Evolutionary conservation across 2,888 invertebrate species (phyloP).

Genomic region (Deilephila porcellus): DNA sequence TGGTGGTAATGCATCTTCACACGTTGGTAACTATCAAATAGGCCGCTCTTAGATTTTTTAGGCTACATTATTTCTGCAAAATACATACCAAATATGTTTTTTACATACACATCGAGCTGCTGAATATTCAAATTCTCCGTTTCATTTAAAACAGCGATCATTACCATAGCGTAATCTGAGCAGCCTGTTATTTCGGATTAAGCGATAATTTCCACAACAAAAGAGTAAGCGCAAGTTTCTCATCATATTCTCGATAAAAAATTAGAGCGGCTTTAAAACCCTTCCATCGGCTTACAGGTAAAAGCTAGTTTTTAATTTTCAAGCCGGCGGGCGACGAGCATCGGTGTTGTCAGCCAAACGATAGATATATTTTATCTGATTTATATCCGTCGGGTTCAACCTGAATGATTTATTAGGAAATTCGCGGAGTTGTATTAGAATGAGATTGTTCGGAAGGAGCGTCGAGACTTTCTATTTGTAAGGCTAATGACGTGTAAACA

Average conservation of each 20-base stretch:
- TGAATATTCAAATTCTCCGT: neutral
- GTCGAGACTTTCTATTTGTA: neutral
- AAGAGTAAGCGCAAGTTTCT: neutral
- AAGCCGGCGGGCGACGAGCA: neutral
- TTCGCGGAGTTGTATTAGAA: constrained; percentile 44
- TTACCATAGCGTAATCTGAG: neutral
- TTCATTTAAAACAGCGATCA: neutral
- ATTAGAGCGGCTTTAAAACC: constrained; percentile 5
- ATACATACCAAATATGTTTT: no score
- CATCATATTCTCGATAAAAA: neutral
- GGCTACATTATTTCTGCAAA: no score
- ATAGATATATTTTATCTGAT: constrained; percentile 42
- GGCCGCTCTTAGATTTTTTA: no score
- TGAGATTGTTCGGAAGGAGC: constrained; percentile 36
- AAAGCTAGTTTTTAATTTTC: constrained; percentile 12
- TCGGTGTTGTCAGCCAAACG: constrained; percentile 45
- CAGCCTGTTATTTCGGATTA: neutral
- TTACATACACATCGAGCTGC: no score
- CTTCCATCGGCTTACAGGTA: neutral
- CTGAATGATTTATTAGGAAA: constrained; percentile 44
- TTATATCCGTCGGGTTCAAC: constrained; percentile 40
- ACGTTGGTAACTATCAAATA: no score
- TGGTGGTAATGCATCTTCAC: no score
- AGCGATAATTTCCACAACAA: neutral
- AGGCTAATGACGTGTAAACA: constrained; percentile 26